Conservation (phyloP, 1,140 invertebrate genomes). For the Holotrichia oblita region DNA sequence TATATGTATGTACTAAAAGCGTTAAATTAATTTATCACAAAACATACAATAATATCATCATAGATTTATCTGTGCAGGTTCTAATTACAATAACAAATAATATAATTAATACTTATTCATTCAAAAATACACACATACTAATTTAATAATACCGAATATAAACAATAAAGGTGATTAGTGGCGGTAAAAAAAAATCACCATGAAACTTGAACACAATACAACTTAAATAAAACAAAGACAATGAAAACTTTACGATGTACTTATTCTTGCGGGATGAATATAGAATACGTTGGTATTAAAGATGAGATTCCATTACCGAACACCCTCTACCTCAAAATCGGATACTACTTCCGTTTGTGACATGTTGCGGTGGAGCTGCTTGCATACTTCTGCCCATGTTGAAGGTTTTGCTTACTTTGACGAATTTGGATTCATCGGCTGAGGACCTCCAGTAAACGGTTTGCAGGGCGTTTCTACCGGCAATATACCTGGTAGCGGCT, state of each 20-base stretch:
- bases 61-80: neutral
- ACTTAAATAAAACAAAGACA: too few species aligned
- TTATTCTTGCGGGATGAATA: too few species aligned
- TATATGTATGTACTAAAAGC: neutral
- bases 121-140: neutral
- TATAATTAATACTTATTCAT: constrained; percentile 9
- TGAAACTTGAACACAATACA: too few species aligned
- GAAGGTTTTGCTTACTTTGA: constrained; percentile 43
- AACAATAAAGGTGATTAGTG: too few species aligned
- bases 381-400: constrained; percentile 20
- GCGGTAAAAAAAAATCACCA: too few species aligned
- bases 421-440: constrained; percentile 37
- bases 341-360: constrained; percentile 14
- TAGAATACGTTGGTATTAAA: neutral
- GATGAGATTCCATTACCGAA: constrained; percentile 2
- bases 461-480: constrained; percentile 73
- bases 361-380: neutral
- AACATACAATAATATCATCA: neutral
- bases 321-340: neutral
- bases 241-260: too few species aligned
- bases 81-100: neutral
- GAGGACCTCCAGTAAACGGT: constrained; percentile 73
- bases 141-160: neutral
- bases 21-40: constrained; percentile 8
- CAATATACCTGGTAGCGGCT: constrained; percentile 72